phyloP scores from a whole-genome alignment of 2,797 vertebrate species.

The Geotria australis region DNA sequence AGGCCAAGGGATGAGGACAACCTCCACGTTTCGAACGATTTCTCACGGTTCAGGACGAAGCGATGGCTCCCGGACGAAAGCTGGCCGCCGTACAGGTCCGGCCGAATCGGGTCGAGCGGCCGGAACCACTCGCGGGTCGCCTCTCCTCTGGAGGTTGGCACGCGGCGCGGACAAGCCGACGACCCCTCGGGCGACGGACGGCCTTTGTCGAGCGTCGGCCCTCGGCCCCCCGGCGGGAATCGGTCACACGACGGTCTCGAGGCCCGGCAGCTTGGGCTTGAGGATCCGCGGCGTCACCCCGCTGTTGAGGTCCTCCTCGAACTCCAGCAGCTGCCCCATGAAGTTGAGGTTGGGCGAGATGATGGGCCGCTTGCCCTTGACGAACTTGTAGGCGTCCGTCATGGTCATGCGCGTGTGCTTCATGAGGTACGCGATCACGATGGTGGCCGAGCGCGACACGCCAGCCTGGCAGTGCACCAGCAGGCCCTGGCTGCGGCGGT shows the following conservation, averaged over 20 bases:
- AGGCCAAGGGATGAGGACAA: too few species aligned
- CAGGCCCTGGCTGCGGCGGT: conserved; percentile 64
- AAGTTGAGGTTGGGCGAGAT: conserved; percentile 99
- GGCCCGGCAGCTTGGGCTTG: conserved; percentile 62
- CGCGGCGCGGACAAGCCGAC: too few species aligned
- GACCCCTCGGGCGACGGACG: too few species aligned
- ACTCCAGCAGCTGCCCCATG: conserved; percentile 95
- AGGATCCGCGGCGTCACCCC: conserved; percentile 83
- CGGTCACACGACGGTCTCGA: conserved; percentile 57
- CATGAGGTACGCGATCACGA: conserved; percentile 94
- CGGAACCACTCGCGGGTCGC: too few species aligned
- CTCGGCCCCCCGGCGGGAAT: too few species aligned
- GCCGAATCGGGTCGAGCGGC: too few species aligned
- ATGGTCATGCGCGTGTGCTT: conserved; percentile 99
- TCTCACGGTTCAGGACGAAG: too few species aligned
- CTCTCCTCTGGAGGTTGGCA: too few species aligned
- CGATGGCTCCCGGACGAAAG: too few species aligned
- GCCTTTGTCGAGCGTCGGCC: too few species aligned
- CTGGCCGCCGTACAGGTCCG: too few species aligned
- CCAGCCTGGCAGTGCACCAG: conserved; percentile 97
- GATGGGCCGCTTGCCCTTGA: conserved; percentile 83
- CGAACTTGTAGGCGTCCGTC: conserved; percentile 95
- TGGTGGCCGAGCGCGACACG: conserved; percentile 86
- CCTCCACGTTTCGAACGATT: too few species aligned
- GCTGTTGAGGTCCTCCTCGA: conserved; percentile 88